Conservation (phyloP, 1,140 invertebrate species). For the Paraescarpia echinospica region DNA sequence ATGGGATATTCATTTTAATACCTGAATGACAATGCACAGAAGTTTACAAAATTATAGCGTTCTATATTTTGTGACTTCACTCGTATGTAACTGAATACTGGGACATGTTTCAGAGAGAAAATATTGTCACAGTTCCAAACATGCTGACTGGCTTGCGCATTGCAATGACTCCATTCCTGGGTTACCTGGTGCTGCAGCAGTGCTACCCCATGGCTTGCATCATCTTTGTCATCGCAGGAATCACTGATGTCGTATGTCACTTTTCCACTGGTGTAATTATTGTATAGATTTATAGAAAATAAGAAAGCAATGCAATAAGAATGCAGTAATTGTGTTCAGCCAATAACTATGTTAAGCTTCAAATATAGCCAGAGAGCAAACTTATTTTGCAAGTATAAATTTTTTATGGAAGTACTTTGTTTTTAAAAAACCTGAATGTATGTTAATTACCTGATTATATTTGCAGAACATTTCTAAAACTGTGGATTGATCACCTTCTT, state of each 20-base stretch:
- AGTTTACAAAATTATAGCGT: neutral
- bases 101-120: constrained; percentile 71
- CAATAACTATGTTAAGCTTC: no score
- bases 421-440: no score
- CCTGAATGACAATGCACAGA: no score
- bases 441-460: neutral
- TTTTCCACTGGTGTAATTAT: neutral
- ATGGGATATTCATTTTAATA: no score
- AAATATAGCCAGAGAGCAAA: no score
- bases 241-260: constrained; percentile 78
- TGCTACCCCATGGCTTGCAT: constrained; percentile 74
- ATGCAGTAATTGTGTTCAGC: neutral
- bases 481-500: no score
- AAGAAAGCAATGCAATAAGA: neutral
- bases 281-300: neutral
- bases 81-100: constrained; percentile 2
- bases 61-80: neutral
- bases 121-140: constrained; percentile 92
- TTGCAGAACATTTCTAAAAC: neutral
- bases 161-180: constrained; percentile 79
- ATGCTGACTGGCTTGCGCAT: constrained; percentile 83
- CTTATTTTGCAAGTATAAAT: no score
- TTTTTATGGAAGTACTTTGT: no score
- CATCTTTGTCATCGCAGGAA: constrained; percentile 74
- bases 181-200: constrained; percentile 78